Evolutionary conservation across 2,888 invertebrate genomes (phyloP).

Genomic region (Arrhopalites spinosus): DNA sequence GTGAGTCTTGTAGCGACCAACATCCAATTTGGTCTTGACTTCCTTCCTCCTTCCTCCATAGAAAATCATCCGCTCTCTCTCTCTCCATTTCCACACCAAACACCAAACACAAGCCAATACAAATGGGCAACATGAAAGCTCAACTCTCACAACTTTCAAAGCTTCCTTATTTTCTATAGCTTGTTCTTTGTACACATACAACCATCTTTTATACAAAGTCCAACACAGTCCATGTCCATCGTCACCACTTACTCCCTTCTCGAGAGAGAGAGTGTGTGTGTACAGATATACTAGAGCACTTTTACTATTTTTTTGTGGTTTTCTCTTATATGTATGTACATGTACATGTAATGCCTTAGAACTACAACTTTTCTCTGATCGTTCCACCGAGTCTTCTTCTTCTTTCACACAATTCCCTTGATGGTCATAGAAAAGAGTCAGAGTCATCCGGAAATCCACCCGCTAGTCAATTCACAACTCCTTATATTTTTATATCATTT

Average conservation of each 20-base stretch:
- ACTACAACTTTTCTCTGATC: constrained; percentile 16
- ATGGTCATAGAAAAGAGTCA: constrained; percentile 13
- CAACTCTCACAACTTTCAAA: background rate
- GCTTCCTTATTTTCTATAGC: background rate
- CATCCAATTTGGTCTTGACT: constrained; percentile 37
- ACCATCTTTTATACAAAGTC: background rate
- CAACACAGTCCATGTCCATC: constrained; percentile 13
- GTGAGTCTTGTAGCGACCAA: constrained; percentile 38
- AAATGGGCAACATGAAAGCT: constrained; percentile 33
- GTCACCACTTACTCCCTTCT: constrained; percentile 20
- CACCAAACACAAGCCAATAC: background rate
- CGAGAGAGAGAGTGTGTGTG: too few species aligned
- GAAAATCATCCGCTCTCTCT: background rate
- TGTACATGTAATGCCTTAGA: too few species aligned
- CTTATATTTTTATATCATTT: background rate
- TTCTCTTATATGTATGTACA: too few species aligned
- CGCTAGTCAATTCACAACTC: constrained; percentile 26
- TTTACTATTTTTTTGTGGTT: too few species aligned
- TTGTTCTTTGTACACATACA: background rate
- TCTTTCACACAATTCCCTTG: constrained; percentile 18
- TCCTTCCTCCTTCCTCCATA: background rate
- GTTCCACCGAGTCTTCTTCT: constrained; percentile 24
- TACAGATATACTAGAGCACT: too few species aligned
- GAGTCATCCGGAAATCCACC: constrained; percentile 15
- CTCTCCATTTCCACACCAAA: background rate